Percentiles rank a stretch among this genome's conserved stretches.
Evolutionary conservation across 2,888 invertebrate species (phyloP).

Genomic region (Caenorhabditis zanzibari): DNA sequence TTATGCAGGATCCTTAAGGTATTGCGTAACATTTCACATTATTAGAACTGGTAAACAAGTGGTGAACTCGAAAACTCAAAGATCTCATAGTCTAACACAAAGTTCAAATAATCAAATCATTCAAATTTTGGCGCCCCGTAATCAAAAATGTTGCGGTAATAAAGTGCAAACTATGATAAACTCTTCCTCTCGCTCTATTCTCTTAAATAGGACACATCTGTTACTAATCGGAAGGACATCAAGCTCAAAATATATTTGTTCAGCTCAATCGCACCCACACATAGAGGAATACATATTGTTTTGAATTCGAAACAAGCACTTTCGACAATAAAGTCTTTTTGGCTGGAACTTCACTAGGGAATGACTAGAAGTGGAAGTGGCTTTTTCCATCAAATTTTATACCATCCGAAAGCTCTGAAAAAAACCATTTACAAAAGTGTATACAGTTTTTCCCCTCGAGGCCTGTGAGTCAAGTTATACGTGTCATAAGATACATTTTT

Average conservation of each 20-base stretch:
- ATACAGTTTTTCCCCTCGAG: too few species aligned
- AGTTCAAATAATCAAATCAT: background rate
- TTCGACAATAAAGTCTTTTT: too few species aligned
- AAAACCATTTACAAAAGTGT: too few species aligned
- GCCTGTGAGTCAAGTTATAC: too few species aligned
- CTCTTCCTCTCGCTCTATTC: too few species aligned
- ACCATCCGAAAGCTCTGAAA: too few species aligned
- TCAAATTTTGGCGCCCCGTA: background rate
- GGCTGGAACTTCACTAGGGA: too few species aligned
- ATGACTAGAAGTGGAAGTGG: too few species aligned
- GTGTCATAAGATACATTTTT: too few species aligned
- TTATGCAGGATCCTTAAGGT: background rate
- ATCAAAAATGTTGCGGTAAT: constrained; percentile 3
- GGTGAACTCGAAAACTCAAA: background rate
- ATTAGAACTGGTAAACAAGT: constrained; percentile 4
- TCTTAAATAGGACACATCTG: background rate
- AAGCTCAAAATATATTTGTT: constrained; percentile 29
- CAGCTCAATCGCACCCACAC: constrained; percentile 24
- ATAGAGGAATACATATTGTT: background rate
- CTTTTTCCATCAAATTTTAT: too few species aligned
- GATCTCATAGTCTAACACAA: too few species aligned
- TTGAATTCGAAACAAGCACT: background rate
- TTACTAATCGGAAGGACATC: constrained; percentile 25
- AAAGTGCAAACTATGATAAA: constrained; percentile 8
- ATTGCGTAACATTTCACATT: constrained; percentile 40